Evolutionary conservation across 2,888 invertebrate genomes (phyloP), one percentile per base, ranked within the genome.

Genomic region (Rhagonycha fulva): DNA sequence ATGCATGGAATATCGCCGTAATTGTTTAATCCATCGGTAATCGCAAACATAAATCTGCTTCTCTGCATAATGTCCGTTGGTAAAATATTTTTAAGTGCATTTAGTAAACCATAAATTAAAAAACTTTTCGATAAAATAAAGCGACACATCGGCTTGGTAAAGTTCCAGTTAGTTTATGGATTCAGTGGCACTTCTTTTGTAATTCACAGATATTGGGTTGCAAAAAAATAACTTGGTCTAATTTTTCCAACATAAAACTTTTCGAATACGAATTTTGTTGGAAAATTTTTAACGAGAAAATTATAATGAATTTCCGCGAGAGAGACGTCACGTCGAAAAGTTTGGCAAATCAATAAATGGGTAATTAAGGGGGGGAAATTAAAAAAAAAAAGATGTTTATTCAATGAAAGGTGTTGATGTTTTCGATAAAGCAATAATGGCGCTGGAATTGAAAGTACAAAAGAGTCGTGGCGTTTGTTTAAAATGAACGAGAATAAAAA

Each of bases 401-500:
- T 47, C 47, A 47, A 47, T 47, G 47, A 47, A 26, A 47, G 47
- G 47, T 47, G 47, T 47, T 47, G 47, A 47, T 47, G 47, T 47
- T 47, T 47, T 47, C 47, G 68, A 70, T 70, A 63, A 74, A 75
- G 67, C 32, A 71, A 74, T 74, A 70, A 74, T 70, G 24, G 68
- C 62, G 62, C 68, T 63, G 23, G 62, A 74, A 71, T 74, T 74
- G 62, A 69, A 74, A 71, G 66, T 70, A 66, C 19, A 60, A 62
- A 24, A 68, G 70, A 67, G 62, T 67, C 62, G 68, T 71, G 66
- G 71, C 24, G 63, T 66, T 70, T 61, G 75, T 74, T 74, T 72
- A 66, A 75, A 77, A 77, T 75, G 62, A 69, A 77, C 62, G 72
- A 66, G 70, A 30, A 67, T 72, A 70, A 75, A 77, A 75, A 72